Evolutionary conservation across 2,888 invertebrate genomes (phyloP).

Genomic region (Artemia sinica): DNA sequence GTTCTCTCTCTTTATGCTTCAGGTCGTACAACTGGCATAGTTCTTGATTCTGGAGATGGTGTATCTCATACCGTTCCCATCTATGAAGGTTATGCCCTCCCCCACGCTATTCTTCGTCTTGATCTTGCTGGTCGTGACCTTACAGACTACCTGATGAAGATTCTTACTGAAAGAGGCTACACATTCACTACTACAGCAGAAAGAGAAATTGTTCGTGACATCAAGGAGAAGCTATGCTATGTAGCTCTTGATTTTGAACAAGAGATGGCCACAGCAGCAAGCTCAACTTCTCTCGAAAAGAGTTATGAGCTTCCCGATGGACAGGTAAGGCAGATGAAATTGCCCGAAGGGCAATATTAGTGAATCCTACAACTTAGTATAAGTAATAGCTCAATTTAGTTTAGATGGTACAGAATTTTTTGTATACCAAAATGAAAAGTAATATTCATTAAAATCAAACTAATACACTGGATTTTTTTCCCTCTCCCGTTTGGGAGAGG

Average conservation of each 20-base stretch:
- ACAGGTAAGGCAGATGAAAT: not conserved
- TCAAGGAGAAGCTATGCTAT: conserved; percentile 31
- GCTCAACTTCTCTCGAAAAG: conserved; percentile 31
- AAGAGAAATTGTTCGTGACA: conserved; percentile 34
- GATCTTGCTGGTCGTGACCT: conserved; percentile 34
- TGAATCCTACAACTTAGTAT: too few species aligned
- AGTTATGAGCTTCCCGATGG: conserved; percentile 32
- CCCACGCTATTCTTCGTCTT: conserved; percentile 32
- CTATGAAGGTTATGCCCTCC: conserved; percentile 33
- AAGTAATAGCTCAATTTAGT: too few species aligned
- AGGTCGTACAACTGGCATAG: conserved; percentile 36
- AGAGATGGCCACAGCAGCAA: conserved; percentile 31
- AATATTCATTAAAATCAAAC: too few species aligned
- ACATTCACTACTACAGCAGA: conserved; percentile 31
- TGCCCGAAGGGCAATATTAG: too few species aligned
- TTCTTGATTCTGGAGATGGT: conserved; percentile 37
- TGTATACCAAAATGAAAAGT: too few species aligned
- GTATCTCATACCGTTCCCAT: conserved; percentile 36
- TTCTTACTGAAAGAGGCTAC: conserved; percentile 30
- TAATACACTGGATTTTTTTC: too few species aligned
- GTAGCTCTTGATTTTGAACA: conserved; percentile 27
- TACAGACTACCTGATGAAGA: conserved; percentile 32
- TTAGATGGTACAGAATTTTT: too few species aligned
- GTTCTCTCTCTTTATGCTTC: conserved; percentile 36
- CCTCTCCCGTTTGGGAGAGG: too few species aligned